Percentiles rank a stretch among this genome's conserved stretches.
Evolutionary conservation across 2,113 vertebrate species (phyloP).

Genomic region (Columbina picui): DNA sequence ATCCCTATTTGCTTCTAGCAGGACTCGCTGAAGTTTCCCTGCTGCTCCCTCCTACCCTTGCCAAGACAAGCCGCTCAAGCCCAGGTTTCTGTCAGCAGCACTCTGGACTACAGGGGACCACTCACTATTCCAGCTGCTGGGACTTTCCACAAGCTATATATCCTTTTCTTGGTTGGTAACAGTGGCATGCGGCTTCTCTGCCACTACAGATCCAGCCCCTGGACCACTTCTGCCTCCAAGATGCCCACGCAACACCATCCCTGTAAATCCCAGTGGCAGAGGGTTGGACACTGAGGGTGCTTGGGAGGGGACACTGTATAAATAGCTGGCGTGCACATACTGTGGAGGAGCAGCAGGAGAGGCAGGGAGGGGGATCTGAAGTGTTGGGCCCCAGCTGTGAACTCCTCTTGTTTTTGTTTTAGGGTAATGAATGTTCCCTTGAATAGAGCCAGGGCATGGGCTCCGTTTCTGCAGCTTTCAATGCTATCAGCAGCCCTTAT

Average conservation of each 20-base stretch:
- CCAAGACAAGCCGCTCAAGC: not conserved
- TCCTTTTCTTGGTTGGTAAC: not conserved
- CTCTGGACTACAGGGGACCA: accelerated
- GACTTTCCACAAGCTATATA: not conserved
- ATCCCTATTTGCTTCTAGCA: not conserved
- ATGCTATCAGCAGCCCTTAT: slow-evolving; percentile 27
- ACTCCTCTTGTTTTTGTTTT: slow-evolving; percentile 70
- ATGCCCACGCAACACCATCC: not conserved
- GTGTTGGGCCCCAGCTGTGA: slow-evolving; percentile 62
- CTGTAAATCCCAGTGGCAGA: not conserved
- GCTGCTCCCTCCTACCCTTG: not conserved
- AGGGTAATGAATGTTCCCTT: slow-evolving; percentile 73
- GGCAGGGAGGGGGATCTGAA: slow-evolving; percentile 8
- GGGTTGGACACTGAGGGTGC: not conserved
- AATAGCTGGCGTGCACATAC: slow-evolving; percentile 2
- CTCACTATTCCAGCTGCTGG: not conserved
- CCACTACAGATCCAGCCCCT: not conserved
- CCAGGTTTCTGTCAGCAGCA: not conserved
- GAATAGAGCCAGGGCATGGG: slow-evolving; percentile 40
- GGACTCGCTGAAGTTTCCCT: not conserved
- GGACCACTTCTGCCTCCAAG: not conserved
- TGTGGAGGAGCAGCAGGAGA: slow-evolving; percentile 37
- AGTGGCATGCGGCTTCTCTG: accelerated
- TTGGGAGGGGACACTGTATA: not conserved
- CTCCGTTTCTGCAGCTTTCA: slow-evolving; percentile 45